These are phyloP conservation scores for Subacronicta megacephala DNA, from an alignment of 2,888 invertebrate genomes.

Conservation along the genomic window DNA sequence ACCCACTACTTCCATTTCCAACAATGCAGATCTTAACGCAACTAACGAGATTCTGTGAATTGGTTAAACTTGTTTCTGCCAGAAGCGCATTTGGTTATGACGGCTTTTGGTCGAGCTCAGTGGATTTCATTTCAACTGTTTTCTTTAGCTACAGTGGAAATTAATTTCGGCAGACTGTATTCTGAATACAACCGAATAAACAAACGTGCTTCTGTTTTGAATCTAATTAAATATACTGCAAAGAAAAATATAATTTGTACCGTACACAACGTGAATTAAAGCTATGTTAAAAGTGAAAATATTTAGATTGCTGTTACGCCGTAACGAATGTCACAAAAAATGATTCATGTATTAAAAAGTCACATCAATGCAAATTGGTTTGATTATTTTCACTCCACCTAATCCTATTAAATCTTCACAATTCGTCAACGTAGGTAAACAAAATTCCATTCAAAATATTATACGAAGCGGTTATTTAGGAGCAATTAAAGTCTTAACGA, in stretches of 20 bases:
- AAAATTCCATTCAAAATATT: slow-evolving; percentile 63
- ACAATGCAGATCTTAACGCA: slow-evolving; percentile 22
- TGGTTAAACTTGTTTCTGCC: slow-evolving; percentile 35
- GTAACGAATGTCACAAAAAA: slow-evolving; percentile 25
- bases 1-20: neutral
- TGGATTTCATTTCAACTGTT: slow-evolving; percentile 28
- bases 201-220: neutral
- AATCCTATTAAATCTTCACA: slow-evolving; percentile 43
- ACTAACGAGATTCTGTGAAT: slow-evolving; percentile 31
- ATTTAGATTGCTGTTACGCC: slow-evolving; percentile 11
- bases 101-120: slow-evolving; percentile 41
- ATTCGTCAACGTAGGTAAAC: slow-evolving; percentile 64
- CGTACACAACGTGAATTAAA: slow-evolving; percentile 2
- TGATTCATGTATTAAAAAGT: slow-evolving; percentile 36
- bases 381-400: slow-evolving; percentile 37
- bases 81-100: slow-evolving; percentile 46
- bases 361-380: slow-evolving; percentile 49
- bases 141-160: slow-evolving; percentile 36
- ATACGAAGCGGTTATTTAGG: slow-evolving; percentile 57
- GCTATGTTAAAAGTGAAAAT: slow-evolving; percentile 16
- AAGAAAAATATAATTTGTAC: neutral
- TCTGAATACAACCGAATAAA: neutral
- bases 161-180: slow-evolving; percentile 33
- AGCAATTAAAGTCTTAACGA: slow-evolving; percentile 63
- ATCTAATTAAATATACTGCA: neutral